phyloP scores from a whole-genome alignment of 2,797 vertebrate species.

The Iguana delicatissima region DNA sequence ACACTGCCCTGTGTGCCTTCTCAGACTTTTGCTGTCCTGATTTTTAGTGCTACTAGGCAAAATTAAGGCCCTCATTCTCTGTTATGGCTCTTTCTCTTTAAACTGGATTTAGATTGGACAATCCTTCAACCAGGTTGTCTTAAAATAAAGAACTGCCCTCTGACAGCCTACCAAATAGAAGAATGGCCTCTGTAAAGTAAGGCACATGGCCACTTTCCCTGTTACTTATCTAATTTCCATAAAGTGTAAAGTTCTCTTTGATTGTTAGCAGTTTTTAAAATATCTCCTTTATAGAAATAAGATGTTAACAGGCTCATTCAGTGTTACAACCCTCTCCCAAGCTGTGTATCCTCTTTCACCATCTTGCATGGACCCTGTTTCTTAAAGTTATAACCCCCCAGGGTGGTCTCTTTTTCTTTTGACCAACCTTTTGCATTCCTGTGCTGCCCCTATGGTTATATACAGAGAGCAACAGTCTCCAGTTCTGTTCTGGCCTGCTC shows the following conservation, averaged over 20 bases:
- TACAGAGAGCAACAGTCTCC: constrained; percentile 8
- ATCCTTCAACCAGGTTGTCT: no score
- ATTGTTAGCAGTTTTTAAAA: neutral
- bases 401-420: neutral
- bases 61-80: no score
- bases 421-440: neutral
- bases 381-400: no score
- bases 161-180: no score
- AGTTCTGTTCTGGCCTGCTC: neutral
- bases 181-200: neutral
- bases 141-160: no score
- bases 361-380: neutral
- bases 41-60: no score
- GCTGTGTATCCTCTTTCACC: neutral
- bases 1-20: no score
- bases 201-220: neutral
- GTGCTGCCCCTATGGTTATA: neutral
- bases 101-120: no score
- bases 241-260: neutral
- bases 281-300: neutral
- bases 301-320: neutral
- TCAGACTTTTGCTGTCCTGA: no score
- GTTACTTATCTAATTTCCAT: neutral
- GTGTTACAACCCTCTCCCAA: neutral
- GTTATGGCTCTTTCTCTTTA: no score